Percentiles rank a stretch among this genome's conserved stretches.
phyloP scores from a whole-genome alignment of 1,140 invertebrate species.

The Apis laboriosa region DNA sequence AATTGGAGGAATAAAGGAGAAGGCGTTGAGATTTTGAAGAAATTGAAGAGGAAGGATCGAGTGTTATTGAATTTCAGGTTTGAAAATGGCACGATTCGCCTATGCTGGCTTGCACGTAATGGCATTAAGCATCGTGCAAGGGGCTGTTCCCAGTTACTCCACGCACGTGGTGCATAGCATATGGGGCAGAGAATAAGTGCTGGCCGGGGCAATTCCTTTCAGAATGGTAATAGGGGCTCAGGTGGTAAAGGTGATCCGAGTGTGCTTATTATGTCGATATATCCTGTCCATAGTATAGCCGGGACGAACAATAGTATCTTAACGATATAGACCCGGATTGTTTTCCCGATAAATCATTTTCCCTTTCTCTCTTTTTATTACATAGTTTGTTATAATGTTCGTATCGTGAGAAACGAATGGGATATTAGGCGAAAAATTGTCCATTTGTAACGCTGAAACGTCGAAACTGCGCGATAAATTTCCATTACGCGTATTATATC shows the following conservation, averaged over 20 bases:
- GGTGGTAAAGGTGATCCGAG: conserved; percentile 41
- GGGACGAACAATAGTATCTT: conserved; percentile 24
- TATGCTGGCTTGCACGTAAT: too few species aligned
- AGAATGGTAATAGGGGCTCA: conserved; percentile 49
- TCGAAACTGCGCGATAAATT: conserved; percentile 7
- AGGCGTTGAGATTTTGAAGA: too few species aligned
- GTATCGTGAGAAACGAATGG: background rate
- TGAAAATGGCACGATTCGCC: background rate
- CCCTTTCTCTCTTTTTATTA: background rate
- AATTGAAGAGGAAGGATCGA: too few species aligned
- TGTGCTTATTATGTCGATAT: conserved; percentile 48
- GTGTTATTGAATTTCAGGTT: too few species aligned
- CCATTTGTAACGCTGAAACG: background rate
- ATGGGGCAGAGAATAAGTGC: conserved; percentile 9
- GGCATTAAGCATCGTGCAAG: background rate
- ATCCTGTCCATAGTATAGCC: background rate
- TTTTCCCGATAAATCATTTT: background rate
- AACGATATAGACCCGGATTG: conserved; percentile 3
- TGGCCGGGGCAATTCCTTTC: conserved; percentile 33
- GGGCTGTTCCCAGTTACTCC: background rate
- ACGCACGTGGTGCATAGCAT: background rate
- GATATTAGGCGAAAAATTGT: conserved; percentile 27
- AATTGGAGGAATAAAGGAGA: too few species aligned
- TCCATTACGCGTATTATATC: conserved; percentile 30
- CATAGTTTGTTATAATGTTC: background rate